These are phyloP conservation scores for Melanotaenia trifasciata DNA, from an alignment of 2,797 vertebrate species.

Conservation along the genomic window DNA sequence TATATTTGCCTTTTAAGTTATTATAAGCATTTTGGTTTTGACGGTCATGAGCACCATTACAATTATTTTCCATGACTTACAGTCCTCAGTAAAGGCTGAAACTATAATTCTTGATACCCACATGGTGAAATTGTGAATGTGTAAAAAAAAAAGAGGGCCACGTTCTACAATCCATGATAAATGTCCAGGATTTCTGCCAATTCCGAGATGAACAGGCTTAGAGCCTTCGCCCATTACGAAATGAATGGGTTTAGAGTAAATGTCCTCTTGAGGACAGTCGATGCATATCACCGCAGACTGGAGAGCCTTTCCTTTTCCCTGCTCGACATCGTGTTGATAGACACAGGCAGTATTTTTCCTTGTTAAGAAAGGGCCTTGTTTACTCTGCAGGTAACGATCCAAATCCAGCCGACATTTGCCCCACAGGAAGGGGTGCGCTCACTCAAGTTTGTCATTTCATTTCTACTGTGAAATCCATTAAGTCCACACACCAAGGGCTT, in stretches of 20 bases:
- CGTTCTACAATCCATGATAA: constrained; percentile 49
- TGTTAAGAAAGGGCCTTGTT: constrained; percentile 82
- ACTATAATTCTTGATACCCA: constrained; percentile 7
- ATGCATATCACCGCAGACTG: constrained; percentile 74
- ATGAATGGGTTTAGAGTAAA: constrained; percentile 70
- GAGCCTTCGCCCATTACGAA: constrained; percentile 63
- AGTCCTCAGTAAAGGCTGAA: constrained; percentile 15
- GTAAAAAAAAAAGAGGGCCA: constrained; percentile 11
- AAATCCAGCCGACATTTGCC: constrained; percentile 82
- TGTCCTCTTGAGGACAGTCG: constrained; percentile 79
- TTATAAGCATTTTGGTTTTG: background rate
- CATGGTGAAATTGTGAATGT: constrained; percentile 27
- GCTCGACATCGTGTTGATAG: constrained; percentile 76
- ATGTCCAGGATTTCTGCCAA: constrained; percentile 53
- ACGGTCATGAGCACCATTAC: background rate
- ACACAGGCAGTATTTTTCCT: constrained; percentile 82
- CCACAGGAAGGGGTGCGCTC: constrained; percentile 84
- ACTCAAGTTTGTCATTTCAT: constrained; percentile 85
- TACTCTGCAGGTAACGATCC: constrained; percentile 86
- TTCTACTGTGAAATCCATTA: constrained; percentile 87
- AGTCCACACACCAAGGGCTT: constrained; percentile 66
- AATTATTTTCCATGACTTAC: background rate
- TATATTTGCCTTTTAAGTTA: background rate
- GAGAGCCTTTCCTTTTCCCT: constrained; percentile 67
- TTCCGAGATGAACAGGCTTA: constrained; percentile 46